Conservation (phyloP, 2,113 vertebrate species). For the Sceloporus undulatus region DNA sequence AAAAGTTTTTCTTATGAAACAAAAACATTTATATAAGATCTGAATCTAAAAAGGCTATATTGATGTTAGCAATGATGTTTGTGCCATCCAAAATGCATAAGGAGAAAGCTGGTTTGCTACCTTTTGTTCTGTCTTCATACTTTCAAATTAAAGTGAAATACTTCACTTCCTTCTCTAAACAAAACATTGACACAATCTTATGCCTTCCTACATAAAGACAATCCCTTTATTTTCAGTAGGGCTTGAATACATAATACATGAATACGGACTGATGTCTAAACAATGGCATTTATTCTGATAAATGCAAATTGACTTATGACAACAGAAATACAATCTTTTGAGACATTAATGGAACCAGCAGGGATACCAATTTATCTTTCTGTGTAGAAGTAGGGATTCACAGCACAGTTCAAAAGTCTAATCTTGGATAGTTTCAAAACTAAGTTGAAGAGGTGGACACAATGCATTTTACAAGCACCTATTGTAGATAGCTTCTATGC, state of each 20-base stretch:
- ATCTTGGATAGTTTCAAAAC: not conserved
- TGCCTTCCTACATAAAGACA: too few species aligned
- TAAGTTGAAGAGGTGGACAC: not conserved
- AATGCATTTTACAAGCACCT: not conserved
- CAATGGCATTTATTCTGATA: slow-evolving; percentile 27
- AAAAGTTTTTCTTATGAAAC: not conserved
- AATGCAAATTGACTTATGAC: not conserved
- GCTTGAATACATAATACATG: too few species aligned
- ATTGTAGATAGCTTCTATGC: not conserved
- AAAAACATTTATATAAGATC: not conserved
- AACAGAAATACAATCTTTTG: not conserved
- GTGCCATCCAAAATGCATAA: not conserved
- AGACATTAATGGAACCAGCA: not conserved
- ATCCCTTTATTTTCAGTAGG: not conserved
- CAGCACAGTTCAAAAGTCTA: not conserved
- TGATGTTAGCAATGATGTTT: slow-evolving; percentile 15
- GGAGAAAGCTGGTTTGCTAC: not conserved
- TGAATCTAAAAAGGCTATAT: not conserved
- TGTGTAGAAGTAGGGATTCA: not conserved
- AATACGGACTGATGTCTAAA: slow-evolving; percentile 12
- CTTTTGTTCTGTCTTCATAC: not conserved
- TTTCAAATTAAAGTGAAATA: not conserved
- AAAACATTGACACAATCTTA: not conserved
- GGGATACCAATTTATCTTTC: not conserved
- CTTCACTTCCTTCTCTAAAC: not conserved